Evolutionary conservation across 2,797 vertebrate genomes (phyloP).

Genomic region (Mormyrops attenuatus): DNA sequence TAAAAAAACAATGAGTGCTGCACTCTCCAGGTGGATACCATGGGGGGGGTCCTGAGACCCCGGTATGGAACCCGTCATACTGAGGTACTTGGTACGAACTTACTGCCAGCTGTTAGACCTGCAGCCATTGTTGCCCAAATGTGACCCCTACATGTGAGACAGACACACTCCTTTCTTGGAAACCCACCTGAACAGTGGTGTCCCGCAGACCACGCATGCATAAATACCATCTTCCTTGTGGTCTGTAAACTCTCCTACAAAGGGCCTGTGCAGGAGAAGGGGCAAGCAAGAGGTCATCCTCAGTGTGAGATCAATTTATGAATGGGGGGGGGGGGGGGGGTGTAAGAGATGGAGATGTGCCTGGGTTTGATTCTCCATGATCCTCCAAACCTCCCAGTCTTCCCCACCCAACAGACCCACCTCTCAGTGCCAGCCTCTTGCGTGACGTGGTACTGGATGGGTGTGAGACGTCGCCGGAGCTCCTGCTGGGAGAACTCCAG

Average conservation of each 20-base stretch:
- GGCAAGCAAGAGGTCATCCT: background rate
- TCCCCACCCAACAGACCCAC: constrained; percentile 45
- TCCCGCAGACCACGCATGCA: constrained; percentile 11
- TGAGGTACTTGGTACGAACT: background rate
- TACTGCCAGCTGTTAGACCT: background rate
- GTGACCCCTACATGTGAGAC: background rate
- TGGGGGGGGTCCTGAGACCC: background rate
- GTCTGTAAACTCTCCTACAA: constrained; percentile 19
- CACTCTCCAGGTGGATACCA: background rate
- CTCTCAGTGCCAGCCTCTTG: constrained; percentile 77
- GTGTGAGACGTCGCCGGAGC: constrained; percentile 68
- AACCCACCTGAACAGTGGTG: constrained; percentile 17
- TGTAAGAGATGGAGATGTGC: background rate
- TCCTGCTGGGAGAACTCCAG: constrained; percentile 72
- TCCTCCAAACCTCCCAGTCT: background rate
- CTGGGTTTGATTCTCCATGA: background rate
- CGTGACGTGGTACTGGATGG: constrained; percentile 74
- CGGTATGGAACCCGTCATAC: background rate
- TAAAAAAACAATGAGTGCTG: background rate
- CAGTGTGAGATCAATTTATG: background rate
- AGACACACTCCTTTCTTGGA: background rate
- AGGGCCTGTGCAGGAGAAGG: background rate
- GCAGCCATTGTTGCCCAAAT: background rate
- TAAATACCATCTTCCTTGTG: constrained; percentile 12
- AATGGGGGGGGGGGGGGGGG: background rate